Base-by-base conservation (phyloP, 2,797 vertebrate genomes). In the Hoplostethus mediterraneus region DNA sequence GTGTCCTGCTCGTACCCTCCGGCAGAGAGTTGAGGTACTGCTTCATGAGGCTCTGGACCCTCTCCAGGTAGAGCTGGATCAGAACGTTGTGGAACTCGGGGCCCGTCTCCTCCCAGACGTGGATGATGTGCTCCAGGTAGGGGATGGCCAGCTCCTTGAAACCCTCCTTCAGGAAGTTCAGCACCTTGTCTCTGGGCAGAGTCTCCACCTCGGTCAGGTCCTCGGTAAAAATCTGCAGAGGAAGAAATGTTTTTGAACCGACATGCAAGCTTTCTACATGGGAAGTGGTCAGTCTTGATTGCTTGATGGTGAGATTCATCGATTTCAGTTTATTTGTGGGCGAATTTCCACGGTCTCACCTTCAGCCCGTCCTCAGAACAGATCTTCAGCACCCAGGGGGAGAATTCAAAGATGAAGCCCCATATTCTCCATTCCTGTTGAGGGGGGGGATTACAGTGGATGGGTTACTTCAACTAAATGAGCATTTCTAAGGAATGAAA, bases 351-450 rank as follows among this genome's bases (percentile, higher is more conserved):
- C 12, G 36, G 36, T 54, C 70, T 14, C 81, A 97, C 98, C 96
- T 98, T 99, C 67, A 99, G 88, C 7, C 98, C 98, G 61, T 99
- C 98, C 63, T 99, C 98, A 16, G 98, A 95, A 79, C 95, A 98
- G 67, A 94, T 96, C 92, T 99, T 96, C 54, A 99, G 89, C 75
- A 99, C 98, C 98, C 98, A 99, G 0, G 96, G 89, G 2, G 97
- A 98, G 88, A 99, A 99, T 78, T 98, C 97, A 87, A 98, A 98
- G 55, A 99, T 97, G 67, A 99, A 94, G n/a, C 11, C 96, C 95
- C 75, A 99, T 86, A 82, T 99, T 99, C 85, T 99, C 98, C 63
- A 93, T 91, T 40, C 98, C 98, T 99, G 77, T 53, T 73, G 21
- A 68, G 57, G 63, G 45, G 54, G 63, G 0, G 51, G 42, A 59